phyloP scores from a whole-genome alignment of 2,888 invertebrate genomes.

The Acrobasis repandana region DNA sequence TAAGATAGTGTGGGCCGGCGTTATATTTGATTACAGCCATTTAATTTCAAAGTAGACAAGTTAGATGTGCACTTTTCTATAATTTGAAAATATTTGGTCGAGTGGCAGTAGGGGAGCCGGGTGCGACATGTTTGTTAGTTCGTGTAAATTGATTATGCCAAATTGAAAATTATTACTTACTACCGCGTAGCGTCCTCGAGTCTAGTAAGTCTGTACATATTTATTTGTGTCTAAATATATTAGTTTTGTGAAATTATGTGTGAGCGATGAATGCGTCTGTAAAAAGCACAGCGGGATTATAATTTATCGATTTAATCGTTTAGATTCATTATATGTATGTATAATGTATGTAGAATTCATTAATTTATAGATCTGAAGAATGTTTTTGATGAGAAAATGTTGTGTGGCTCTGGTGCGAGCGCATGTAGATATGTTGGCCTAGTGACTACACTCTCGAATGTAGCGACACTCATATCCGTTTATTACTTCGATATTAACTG shows the following conservation, averaged over 20 bases:
- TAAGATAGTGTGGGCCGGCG: neutral
- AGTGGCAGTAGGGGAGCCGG: neutral
- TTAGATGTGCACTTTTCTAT: neutral
- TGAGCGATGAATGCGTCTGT: constrained; percentile 43
- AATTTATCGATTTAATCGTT: constrained; percentile 20
- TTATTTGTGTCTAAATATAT: constrained; percentile 51
- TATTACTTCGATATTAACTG: neutral
- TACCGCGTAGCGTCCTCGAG: constrained; percentile 7
- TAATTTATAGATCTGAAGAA: constrained; percentile 50
- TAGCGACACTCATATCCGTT: constrained; percentile 10
- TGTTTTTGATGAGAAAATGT: constrained; percentile 37
- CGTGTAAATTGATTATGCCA: constrained; percentile 11
- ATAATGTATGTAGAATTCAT: constrained; percentile 28
- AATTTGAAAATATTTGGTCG: neutral
- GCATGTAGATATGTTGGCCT: constrained; percentile 16
- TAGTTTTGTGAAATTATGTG: constrained; percentile 43
- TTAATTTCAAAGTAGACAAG: neutral
- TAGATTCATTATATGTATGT: constrained; percentile 40
- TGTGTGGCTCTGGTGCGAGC: constrained; percentile 38
- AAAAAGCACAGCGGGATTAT: constrained; percentile 29
- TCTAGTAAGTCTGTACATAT: constrained; percentile 49
- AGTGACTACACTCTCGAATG: constrained; percentile 13
- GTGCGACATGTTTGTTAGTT: constrained; percentile 12
- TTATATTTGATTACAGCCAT: neutral
- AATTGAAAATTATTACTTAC: constrained; percentile 10